Base-by-base conservation (phyloP, 2,113 vertebrate genomes). In the Odontophorus gujanensis region DNA sequence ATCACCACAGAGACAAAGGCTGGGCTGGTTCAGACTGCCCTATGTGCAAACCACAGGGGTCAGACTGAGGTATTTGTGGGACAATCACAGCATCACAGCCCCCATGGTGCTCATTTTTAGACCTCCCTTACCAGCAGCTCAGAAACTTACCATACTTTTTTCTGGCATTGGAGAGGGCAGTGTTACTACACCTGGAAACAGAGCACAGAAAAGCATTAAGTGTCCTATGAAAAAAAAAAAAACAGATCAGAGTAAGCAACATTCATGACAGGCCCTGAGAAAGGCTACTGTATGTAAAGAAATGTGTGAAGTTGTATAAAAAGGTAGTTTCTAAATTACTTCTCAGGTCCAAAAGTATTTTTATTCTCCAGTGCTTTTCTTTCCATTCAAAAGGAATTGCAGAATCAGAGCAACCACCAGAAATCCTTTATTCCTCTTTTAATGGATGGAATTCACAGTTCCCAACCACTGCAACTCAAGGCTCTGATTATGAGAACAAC, bases 81-180 rank as follows among this genome's bases (percentile, higher is more conserved):
- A 50, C 17, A 8, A 38, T 13, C 48, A 15, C 0, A 0, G 0
- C 3, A 1, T 65, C n/a, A 38, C 58, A 82, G 85, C 43, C 42
- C 48, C 6, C 1, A 43, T 25, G 36, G 15, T 1, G 0, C 34
- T 74, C 55, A 36, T 21, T 86, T 73, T 73, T 34, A 4, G 11
- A 62, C 34, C 42, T 10, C 38, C 15, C 75, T 24, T 43, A 72
- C 13, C 65, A 78, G 43, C 43, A 43, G 16, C 6, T 34, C 20
- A 84, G 15, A 51, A 1, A 94, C 97, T 83, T 97, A 98, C 98
- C 98, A 30, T 93, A 40, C 58, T 98, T 94, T 79, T 97, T 96
- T 97, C 97, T 95, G 98, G 98, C 77, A 98, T 96, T 6, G 98
- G 98, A 65, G 98, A 98, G 32, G 98, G 96, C 57, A 98, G 97